These are phyloP conservation scores for Falco peregrinus DNA, from an alignment of 2,797 vertebrate genomes.

Conservation along the genomic window DNA sequence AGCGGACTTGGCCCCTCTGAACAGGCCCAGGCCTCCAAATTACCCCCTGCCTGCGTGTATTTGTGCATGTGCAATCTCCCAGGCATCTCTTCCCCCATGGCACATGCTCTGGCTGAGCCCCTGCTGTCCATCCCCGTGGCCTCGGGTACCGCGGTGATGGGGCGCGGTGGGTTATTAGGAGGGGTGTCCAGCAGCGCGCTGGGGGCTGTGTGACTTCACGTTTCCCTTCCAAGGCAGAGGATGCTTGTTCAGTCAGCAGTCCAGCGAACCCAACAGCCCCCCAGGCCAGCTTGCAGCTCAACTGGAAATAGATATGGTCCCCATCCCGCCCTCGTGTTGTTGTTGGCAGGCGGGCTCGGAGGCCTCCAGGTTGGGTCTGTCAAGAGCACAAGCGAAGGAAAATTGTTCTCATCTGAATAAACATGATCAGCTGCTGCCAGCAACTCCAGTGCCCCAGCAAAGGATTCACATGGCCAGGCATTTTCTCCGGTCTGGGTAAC, in stretches of 20 bases:
- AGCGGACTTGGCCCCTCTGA: background rate
- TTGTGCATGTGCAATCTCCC: background rate
- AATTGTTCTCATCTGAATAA: slow-evolving; percentile 79
- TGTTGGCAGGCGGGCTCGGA: slow-evolving; percentile 60
- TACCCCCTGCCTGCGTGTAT: background rate
- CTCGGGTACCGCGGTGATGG: rapidly evolving
- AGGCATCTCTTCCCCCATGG: background rate
- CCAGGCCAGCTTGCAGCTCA: slow-evolving; percentile 39
- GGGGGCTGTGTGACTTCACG: background rate
- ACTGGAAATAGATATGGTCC: background rate
- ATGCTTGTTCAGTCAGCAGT: background rate
- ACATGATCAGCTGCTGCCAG: slow-evolving; percentile 51
- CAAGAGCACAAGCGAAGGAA: slow-evolving; percentile 62
- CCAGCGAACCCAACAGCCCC: slow-evolving; percentile 22
- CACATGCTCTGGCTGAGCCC: background rate
- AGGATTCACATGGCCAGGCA: background rate
- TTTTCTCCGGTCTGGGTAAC: background rate
- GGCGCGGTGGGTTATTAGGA: background rate
- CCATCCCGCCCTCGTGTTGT: slow-evolving; percentile 49
- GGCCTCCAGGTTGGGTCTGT: slow-evolving; percentile 53
- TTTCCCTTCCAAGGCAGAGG: background rate
- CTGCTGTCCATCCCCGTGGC: background rate
- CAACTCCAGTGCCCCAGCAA: slow-evolving; percentile 30
- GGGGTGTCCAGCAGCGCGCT: rapidly evolving
- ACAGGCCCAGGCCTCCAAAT: background rate